These are phyloP conservation scores for Neostethus bicornis DNA, from an alignment of 2,797 vertebrate species.

Conservation along the genomic window DNA sequence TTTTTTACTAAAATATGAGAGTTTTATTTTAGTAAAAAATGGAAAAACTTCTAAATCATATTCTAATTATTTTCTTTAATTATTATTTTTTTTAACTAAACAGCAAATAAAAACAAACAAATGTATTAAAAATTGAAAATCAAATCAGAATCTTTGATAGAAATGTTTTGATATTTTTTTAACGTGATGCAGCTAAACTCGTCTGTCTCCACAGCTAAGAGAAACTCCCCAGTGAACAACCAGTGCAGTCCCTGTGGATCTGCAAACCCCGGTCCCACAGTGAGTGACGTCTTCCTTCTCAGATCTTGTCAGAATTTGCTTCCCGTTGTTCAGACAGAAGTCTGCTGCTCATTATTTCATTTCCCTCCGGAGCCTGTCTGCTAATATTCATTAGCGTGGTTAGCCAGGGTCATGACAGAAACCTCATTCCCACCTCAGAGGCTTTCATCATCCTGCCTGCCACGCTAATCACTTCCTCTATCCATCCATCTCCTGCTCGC, in stretches of 20 bases:
- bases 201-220: conserved; percentile 85
- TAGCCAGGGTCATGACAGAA: conserved; percentile 32
- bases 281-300: conserved; percentile 51
- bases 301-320: conserved; percentile 15
- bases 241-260: conserved; percentile 87
- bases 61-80: too few relatives aligned
- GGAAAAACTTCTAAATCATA: too few relatives aligned
- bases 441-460: conserved; percentile 24
- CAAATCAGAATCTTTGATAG: not conserved
- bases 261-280: conserved; percentile 84
- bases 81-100: too few relatives aligned
- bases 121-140: too few relatives aligned
- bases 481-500: conserved; percentile 38
- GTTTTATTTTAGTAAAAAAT: too few relatives aligned
- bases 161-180: conserved; percentile 13
- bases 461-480: conserved; percentile 8
- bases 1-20: too few relatives aligned
- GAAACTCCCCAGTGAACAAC: conserved; percentile 92
- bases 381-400: conserved; percentile 63
- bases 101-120: too few relatives aligned
- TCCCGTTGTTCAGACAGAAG: conserved; percentile 29
- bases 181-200: conserved; percentile 33
- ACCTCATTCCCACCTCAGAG: conserved; percentile 20
- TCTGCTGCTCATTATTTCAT: conserved; percentile 13
- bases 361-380: conserved; percentile 23